Percentiles rank a stretch among this genome's conserved stretches.
phyloP scores from a whole-genome alignment of 2,797 vertebrate genomes.

The Brachyrhaphis roseni region DNA sequence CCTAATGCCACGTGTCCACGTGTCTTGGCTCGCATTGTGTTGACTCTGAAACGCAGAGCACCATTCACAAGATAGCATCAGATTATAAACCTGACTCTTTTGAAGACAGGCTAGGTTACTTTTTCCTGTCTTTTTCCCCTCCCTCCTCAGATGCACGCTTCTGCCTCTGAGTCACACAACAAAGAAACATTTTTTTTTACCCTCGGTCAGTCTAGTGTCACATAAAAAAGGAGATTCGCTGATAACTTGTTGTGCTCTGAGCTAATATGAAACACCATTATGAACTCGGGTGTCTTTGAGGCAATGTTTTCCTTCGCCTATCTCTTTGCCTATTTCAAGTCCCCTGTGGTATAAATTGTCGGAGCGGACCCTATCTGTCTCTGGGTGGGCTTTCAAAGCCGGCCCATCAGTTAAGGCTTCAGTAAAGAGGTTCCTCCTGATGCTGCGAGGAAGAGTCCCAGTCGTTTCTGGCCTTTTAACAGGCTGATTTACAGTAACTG shows the following conservation, averaged over 20 bases:
- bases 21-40: slow-evolving; percentile 65
- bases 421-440: slow-evolving; percentile 76
- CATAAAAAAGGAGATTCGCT: slow-evolving; percentile 42
- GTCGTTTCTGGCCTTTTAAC: slow-evolving; percentile 67
- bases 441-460: slow-evolving; percentile 57
- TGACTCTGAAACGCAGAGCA: slow-evolving; percentile 61
- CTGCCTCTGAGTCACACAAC: slow-evolving; percentile 19
- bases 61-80: slow-evolving; percentile 76
- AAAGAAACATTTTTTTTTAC: slow-evolving; percentile 27
- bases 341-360: slow-evolving; percentile 70
- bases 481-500: slow-evolving; percentile 62
- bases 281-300: slow-evolving; percentile 33
- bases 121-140: slow-evolving; percentile 2
- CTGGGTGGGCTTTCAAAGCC: slow-evolving; percentile 78
- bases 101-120: slow-evolving; percentile 60
- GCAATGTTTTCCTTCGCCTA: slow-evolving; percentile 37
- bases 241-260: slow-evolving; percentile 29
- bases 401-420: slow-evolving; percentile 85
- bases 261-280: slow-evolving; percentile 26
- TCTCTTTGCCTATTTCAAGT: slow-evolving; percentile 42
- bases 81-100: slow-evolving; percentile 61
- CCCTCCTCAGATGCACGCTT: slow-evolving; percentile 26
- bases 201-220: slow-evolving; percentile 13
- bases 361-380: slow-evolving; percentile 71
- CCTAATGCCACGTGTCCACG: slow-evolving; percentile 67